These are phyloP conservation scores for Lycodopsis pacificus DNA, from an alignment of 2,797 vertebrate species.

Conservation along the genomic window DNA sequence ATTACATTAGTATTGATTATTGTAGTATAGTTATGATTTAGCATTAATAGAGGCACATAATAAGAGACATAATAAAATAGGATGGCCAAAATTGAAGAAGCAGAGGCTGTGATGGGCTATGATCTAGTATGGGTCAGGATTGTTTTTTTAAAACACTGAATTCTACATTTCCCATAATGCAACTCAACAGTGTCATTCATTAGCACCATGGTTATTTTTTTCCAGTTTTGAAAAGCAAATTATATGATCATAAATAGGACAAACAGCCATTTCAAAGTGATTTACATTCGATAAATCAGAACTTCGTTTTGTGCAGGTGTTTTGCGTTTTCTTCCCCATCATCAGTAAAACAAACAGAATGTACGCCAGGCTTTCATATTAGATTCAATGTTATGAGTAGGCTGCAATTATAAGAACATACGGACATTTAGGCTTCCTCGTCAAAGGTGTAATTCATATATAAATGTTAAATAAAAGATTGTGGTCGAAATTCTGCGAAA, in stretches of 20 bases:
- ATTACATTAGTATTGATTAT: not conserved
- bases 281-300: not conserved
- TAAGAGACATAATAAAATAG: not conserved
- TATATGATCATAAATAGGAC: too few relatives aligned
- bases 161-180: not conserved
- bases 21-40: not conserved
- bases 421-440: too few relatives aligned
- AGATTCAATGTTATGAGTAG: too few relatives aligned
- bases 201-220: not conserved
- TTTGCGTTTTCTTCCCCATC: too few relatives aligned
- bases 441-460: too few relatives aligned
- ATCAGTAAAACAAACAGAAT: too few relatives aligned
- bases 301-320: not conserved
- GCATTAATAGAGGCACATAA: not conserved
- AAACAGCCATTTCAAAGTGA: too few relatives aligned
- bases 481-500: too few relatives aligned
- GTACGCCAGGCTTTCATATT: too few relatives aligned
- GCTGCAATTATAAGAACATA: too few relatives aligned
- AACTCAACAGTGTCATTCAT: not conserved
- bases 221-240: not conserved
- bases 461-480: not conserved
- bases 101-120: not conserved
- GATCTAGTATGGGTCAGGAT: not conserved
- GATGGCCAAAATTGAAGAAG: not conserved
- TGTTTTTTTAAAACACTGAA: not conserved